phyloP scores from a whole-genome alignment of 2,797 vertebrate species.

The Craterocephalus amniculus region DNA sequence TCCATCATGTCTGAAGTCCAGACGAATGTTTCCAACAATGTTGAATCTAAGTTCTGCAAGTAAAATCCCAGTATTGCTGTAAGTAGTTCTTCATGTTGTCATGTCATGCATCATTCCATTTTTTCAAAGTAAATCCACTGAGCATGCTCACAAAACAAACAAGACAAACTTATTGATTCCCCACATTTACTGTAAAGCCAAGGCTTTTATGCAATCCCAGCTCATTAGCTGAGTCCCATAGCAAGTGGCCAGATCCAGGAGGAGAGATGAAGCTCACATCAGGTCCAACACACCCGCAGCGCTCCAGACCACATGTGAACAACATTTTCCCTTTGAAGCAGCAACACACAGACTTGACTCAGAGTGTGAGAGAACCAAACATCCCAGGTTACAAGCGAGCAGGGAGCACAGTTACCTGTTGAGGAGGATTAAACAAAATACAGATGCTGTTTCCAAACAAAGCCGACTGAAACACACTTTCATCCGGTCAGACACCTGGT shows the following conservation, averaged over 20 bases:
- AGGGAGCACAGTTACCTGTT: slow-evolving; percentile 76
- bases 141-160: slow-evolving; percentile 34
- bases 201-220: slow-evolving; percentile 61
- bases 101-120: background rate
- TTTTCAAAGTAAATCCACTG: slow-evolving; percentile 3
- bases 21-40: too few species aligned
- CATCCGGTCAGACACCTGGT: background rate
- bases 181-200: slow-evolving; percentile 54
- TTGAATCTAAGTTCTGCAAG: too few species aligned
- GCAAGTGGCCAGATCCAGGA: slow-evolving; percentile 68
- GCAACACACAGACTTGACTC: slow-evolving; percentile 60
- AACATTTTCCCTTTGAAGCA: slow-evolving; percentile 77
- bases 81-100: too few species aligned
- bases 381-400: slow-evolving; percentile 67
- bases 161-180: slow-evolving; percentile 25
- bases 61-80: too few species aligned
- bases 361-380: slow-evolving; percentile 65
- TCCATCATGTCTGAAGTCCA: too few species aligned
- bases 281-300: slow-evolving; percentile 67
- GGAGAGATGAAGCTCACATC: slow-evolving; percentile 63
- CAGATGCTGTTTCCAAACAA: slow-evolving; percentile 74
- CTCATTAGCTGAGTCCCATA: slow-evolving; percentile 70
- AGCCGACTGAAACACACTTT: slow-evolving; percentile 27
- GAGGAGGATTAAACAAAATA: slow-evolving; percentile 76
- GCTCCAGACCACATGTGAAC: slow-evolving; percentile 69